Conservation (phyloP, 2,888 invertebrate genomes). For the Azorinus chamasolen region DNA sequence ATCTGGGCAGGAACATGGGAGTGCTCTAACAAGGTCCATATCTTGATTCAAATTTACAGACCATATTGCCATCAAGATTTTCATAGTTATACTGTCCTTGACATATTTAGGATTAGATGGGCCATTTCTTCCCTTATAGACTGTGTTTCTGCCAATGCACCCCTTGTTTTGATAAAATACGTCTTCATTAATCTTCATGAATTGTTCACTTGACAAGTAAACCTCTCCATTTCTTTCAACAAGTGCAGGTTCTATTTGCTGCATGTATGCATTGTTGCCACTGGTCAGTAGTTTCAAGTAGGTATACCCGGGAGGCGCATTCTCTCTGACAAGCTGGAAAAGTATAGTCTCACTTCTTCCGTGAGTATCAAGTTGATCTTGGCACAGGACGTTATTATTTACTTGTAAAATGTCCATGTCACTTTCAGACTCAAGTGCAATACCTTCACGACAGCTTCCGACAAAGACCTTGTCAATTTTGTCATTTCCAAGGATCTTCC, state of each 20-base stretch:
- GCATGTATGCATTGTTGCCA: background rate
- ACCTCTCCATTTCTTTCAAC: background rate
- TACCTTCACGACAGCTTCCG: conserved; percentile 7
- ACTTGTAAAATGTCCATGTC: conserved; percentile 23
- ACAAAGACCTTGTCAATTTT: too few relatives aligned
- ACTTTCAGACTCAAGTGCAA: conserved; percentile 1
- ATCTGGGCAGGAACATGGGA: too few relatives aligned
- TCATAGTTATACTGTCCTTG: background rate
- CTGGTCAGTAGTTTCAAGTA: too few relatives aligned
- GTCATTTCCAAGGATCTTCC: too few relatives aligned
- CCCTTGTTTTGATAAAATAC: too few relatives aligned
- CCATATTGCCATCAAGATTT: background rate
- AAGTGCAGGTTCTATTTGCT: background rate
- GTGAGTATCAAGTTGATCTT: conserved; percentile 1
- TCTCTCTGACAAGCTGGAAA: conserved; percentile 5
- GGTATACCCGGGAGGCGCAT: too few relatives aligned
- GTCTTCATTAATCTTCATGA: too few relatives aligned
- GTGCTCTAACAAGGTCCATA: conserved; percentile 21
- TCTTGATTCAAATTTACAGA: too few relatives aligned
- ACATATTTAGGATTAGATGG: conserved; percentile 25
- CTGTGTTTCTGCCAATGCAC: too few relatives aligned
- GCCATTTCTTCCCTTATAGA: conserved; percentile 17
- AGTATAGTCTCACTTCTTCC: background rate
- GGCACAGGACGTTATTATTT: conserved; percentile 6
- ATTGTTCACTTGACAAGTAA: conserved; percentile 19